Evolutionary conservation across 2,888 invertebrate genomes (phyloP).

Genomic region (Drosophila leonis): DNA sequence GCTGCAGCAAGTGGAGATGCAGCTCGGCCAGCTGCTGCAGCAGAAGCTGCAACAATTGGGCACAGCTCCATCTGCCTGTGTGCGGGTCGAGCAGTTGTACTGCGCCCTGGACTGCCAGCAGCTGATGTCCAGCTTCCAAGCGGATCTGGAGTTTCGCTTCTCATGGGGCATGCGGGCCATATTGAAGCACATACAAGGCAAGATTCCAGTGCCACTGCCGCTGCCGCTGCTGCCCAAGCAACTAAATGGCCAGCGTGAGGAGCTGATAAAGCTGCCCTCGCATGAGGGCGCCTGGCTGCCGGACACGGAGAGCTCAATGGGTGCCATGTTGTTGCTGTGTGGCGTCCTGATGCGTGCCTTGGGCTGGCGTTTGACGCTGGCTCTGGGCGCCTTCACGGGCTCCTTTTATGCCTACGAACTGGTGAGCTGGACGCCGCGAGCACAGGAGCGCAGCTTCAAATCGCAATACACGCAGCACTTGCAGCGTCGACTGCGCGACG

Average conservation of each 20-base stretch:
- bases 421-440: slow-evolving; percentile 97
- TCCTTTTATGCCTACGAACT: slow-evolving; percentile 97
- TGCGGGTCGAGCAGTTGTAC: slow-evolving; percentile 96
- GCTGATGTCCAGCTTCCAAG: slow-evolving; percentile 97
- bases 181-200: slow-evolving; percentile 92
- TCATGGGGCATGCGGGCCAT: slow-evolving; percentile 96
- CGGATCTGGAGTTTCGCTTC: slow-evolving; percentile 97
- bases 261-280: slow-evolving; percentile 69
- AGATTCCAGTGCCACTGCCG: slow-evolving; percentile 85
- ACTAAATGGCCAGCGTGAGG: slow-evolving; percentile 59
- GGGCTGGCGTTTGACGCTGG: slow-evolving; percentile 96
- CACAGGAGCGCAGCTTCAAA: slow-evolving; percentile 97
- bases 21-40: slow-evolving; percentile 94
- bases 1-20: slow-evolving; percentile 92
- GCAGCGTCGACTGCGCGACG: slow-evolving; percentile 94
- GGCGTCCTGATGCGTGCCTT: slow-evolving; percentile 97
- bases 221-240: slow-evolving; percentile 18
- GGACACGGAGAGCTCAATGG: slow-evolving; percentile 96
- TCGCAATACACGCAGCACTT: slow-evolving; percentile 96
- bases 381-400: slow-evolving; percentile 93
- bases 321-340: slow-evolving; percentile 91
- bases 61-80: slow-evolving; percentile 77
- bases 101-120: slow-evolving; percentile 97
- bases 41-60: slow-evolving; percentile 89
- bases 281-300: slow-evolving; percentile 87